Evolutionary conservation across 2,888 invertebrate genomes (phyloP).

Genomic region (Brachypterus glaber): DNA sequence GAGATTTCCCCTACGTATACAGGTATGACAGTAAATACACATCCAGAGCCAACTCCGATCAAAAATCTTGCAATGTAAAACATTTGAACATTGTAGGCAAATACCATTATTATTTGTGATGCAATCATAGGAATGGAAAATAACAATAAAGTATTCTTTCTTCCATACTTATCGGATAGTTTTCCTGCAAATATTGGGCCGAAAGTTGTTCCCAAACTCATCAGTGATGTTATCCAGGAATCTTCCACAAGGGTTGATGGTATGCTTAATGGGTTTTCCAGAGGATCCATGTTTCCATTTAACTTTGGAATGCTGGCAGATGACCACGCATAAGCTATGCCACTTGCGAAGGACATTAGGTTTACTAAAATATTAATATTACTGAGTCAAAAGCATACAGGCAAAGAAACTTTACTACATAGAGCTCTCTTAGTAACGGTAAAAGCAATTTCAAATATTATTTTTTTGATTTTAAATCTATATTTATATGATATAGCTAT

Average conservation of each 20-base stretch:
- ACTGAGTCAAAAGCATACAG: too few species aligned
- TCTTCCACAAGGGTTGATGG: slow-evolving; percentile 10
- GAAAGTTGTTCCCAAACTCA: slow-evolving; percentile 15
- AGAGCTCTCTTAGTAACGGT: too few species aligned
- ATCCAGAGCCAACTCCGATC: slow-evolving; percentile 17
- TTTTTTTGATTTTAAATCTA: too few species aligned
- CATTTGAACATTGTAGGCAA: slow-evolving; percentile 13
- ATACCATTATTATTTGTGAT: slow-evolving; percentile 15
- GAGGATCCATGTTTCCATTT: slow-evolving; percentile 5
- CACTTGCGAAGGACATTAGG: slow-evolving; percentile 11
- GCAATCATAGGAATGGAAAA: slow-evolving; percentile 16
- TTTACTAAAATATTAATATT: slow-evolving; percentile 18
- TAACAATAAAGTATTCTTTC: slow-evolving; percentile 15
- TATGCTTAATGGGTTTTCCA: neutral
- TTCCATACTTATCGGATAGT: slow-evolving; percentile 14
- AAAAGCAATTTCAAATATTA: too few species aligned
- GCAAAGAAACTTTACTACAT: too few species aligned
- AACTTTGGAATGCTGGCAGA: slow-evolving; percentile 16
- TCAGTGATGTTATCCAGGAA: slow-evolving; percentile 13
- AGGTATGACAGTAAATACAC: slow-evolving; percentile 15
- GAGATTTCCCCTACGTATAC: slow-evolving; percentile 19
- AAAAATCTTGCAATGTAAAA: slow-evolving; percentile 20
- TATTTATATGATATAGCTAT: too few species aligned
- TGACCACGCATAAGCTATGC: slow-evolving; percentile 14
- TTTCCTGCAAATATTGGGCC: slow-evolving; percentile 14